Evolutionary conservation across 2,797 vertebrate species (phyloP).

Genomic region (Mastacembelus armatus): DNA sequence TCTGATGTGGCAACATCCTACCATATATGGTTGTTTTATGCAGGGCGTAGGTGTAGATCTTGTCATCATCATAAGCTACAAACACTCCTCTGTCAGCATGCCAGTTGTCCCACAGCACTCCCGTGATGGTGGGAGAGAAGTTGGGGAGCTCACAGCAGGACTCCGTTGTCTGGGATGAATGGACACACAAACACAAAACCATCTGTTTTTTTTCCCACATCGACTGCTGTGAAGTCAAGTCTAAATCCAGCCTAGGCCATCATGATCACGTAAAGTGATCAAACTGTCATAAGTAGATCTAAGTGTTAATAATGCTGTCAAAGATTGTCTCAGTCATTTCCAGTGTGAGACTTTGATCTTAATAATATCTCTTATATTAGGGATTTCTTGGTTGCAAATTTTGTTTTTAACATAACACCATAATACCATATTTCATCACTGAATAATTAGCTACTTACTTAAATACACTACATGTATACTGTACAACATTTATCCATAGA

Average conservation of each 20-base stretch:
- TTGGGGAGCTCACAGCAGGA: constrained; percentile 90
- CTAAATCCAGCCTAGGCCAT: background rate
- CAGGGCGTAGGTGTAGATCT: constrained; percentile 92
- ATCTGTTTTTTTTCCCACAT: no score
- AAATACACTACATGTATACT: background rate
- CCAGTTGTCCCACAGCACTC: constrained; percentile 97
- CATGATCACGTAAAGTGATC: background rate
- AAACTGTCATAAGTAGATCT: no score
- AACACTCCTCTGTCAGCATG: constrained; percentile 91
- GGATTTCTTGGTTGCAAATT: no score
- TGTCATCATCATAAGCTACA: constrained; percentile 94
- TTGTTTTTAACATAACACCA: no score
- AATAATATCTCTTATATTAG: no score
- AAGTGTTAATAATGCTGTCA: no score
- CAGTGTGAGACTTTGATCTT: no score
- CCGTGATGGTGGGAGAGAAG: constrained; percentile 93
- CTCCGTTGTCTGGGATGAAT: constrained; percentile 84
- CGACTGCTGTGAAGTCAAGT: background rate
- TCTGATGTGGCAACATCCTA: constrained; percentile 63
- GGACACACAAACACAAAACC: constrained; percentile 5
- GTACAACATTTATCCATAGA: background rate
- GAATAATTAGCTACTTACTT: no score
- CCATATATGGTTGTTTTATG: constrained; percentile 95
- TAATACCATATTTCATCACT: no score
- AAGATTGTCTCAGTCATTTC: no score